Percentiles rank a stretch among this genome's conserved stretches.
Conservation (phyloP, 2,888 invertebrate species). For the Plemyria rubiginata region DNA sequence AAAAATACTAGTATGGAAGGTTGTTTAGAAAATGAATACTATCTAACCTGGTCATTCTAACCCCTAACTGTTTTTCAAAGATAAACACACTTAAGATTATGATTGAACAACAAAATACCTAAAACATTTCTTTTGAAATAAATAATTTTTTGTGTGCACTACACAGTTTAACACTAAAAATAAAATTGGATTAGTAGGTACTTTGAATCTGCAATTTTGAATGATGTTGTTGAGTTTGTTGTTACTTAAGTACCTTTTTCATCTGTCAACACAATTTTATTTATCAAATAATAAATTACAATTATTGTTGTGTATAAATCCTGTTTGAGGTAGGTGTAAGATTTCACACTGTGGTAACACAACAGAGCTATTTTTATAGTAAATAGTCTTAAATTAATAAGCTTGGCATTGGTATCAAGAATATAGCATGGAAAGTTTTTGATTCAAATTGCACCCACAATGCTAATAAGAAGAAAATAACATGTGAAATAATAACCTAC, state of each 20-base stretch:
- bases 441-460: conserved; percentile 31
- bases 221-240: neutral
- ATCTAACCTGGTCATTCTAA: too few species aligned
- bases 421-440: conserved; percentile 34
- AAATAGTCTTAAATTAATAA: neutral
- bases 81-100: too few species aligned
- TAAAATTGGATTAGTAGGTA: too few species aligned
- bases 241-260: neutral
- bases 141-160: too few species aligned
- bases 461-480: conserved; percentile 44
- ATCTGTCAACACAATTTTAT: neutral
- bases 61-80: too few species aligned
- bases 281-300: neutral
- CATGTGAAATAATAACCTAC: conserved; percentile 43
- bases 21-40: too few species aligned
- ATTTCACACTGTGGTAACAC: neutral
- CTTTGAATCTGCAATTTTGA: neutral
- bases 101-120: too few species aligned
- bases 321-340: neutral
- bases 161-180: too few species aligned
- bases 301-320: neutral
- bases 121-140: too few species aligned
- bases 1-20: too few species aligned
- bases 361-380: neutral
- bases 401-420: conserved; percentile 22